Evolutionary conservation across 1,140 invertebrate genomes (phyloP), one percentile per base, ranked within the genome.

Genomic region (Brachionus rubens): DNA sequence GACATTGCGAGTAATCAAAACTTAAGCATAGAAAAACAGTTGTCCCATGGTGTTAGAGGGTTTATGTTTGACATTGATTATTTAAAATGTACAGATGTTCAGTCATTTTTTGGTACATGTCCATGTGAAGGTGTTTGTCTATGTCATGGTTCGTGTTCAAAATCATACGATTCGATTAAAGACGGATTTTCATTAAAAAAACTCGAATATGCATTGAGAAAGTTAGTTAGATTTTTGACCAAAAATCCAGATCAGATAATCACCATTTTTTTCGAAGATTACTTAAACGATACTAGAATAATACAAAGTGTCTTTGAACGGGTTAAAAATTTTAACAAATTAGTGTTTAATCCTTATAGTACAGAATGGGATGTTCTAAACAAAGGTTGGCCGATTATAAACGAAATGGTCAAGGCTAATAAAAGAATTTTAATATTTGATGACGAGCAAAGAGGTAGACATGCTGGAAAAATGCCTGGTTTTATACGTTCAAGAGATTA

Each of bases 21-120:
- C 28, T 19, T 48, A 12, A 72, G 68, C 36, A 48, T 72, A 26
- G 46, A 72, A 7, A 9, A 72, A 40, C 68, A 72, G 21, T 24
- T 72, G 12, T 9, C 48, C 4, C 26, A 30, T 48, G 68, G 68
- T 36, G 68, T 72, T 16, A 16, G 68, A 0, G 68, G 43, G n/a
- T 72, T 72, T 19, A 72, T 72, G 68, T 48, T 72, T 28, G 68
- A 72, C 48, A 54, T 72, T 40, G 68, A 72, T 28, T 54, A 9
- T 19, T 36, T 30, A 48, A 5, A 72, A 48, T 72, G 68, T 16
- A 26, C 43, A 21, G 14, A 65, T 41, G 41, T 65, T 41, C 16
- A 43, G 10, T 65, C 59, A 65, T 33, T 59, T 33, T 59, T 59
- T 59, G 54, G 54, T 28, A 48, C 28, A 36, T 72, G 68, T 24